These are phyloP conservation scores for Keiferia lycopersicella DNA, from an alignment of 2,888 invertebrate species.

Conservation along the genomic window DNA sequence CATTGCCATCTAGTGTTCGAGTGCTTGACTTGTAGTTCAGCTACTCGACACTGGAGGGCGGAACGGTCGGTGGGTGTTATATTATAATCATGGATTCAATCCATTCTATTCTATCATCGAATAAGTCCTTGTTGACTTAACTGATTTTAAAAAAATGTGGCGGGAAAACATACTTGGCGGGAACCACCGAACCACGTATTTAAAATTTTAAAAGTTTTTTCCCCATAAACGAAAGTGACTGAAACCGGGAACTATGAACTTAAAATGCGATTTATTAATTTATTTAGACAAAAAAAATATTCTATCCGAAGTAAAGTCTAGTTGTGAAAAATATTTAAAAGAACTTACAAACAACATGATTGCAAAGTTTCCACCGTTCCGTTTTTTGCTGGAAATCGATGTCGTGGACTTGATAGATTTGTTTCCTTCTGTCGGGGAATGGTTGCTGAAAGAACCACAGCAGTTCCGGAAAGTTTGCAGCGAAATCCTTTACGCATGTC, in stretches of 20 bases:
- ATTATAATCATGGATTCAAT: no score
- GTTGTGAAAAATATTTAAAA: conserved; percentile 52
- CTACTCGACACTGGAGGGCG: not conserved
- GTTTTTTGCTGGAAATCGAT: conserved; percentile 60
- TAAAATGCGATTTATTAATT: conserved; percentile 57
- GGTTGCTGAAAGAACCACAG: conserved; percentile 61
- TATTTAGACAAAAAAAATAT: conserved; percentile 63
- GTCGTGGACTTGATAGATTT: conserved; percentile 60
- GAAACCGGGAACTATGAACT: conserved; percentile 49
- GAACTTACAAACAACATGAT: conserved; percentile 49
- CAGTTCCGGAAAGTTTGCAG: conserved; percentile 56
- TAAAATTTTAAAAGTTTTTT: no score
- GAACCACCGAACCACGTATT: no score
- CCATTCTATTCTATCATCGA: no score
- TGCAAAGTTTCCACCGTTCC: conserved; percentile 62
- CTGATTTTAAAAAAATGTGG: not conserved
- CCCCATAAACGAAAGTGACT: no score
- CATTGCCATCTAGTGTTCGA: not conserved
- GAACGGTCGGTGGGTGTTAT: no score
- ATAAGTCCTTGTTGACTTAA: no score
- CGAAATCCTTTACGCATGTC: conserved; percentile 60
- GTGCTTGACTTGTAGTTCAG: not conserved
- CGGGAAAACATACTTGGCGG: no score
- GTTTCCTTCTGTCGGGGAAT: conserved; percentile 52
- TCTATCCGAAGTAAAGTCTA: conserved; percentile 53